Evolutionary conservation across 2,797 vertebrate species (phyloP).

Genomic region (Tenualosa ilisha): DNA sequence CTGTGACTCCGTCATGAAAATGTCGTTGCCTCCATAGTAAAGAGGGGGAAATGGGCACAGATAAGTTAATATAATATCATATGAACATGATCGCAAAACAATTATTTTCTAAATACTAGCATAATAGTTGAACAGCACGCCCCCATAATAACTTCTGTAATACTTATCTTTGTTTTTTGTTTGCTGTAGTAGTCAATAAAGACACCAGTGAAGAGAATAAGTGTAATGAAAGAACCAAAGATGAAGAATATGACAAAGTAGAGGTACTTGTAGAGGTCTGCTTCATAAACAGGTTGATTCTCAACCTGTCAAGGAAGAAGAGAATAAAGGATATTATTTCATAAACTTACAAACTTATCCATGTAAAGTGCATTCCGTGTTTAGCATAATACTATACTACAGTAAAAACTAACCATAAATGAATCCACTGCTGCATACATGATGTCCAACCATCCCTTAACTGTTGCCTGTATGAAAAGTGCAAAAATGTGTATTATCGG

Average conservation of each 20-base stretch:
- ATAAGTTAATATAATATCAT: too few species aligned
- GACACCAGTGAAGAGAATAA: constrained; percentile 94
- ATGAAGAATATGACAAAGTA: constrained; percentile 97
- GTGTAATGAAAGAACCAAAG: constrained; percentile 93
- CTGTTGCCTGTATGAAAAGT: constrained; percentile 66
- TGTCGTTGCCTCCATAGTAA: constrained; percentile 91
- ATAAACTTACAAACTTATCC: neutral
- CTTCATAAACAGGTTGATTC: constrained; percentile 84
- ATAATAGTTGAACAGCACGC: too few species aligned
- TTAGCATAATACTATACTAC: neutral
- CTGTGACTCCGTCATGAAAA: constrained; percentile 98
- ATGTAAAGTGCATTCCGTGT: neutral
- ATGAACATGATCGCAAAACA: too few species aligned
- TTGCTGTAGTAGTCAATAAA: constrained; percentile 99
- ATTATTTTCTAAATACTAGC: too few species aligned
- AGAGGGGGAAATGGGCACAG: constrained; percentile 37
- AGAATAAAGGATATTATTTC: neutral
- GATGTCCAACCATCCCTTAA: constrained; percentile 78
- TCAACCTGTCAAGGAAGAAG: constrained; percentile 42
- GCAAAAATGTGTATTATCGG: neutral
- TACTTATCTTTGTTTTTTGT: constrained; percentile 97
- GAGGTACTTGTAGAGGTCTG: constrained; percentile 91
- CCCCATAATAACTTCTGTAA: constrained; percentile 32
- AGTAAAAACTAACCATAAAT: constrained; percentile 57
- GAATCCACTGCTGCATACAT: constrained; percentile 77